Evolutionary conservation across 2,113 vertebrate species (phyloP).

Genomic region (Archocentrus centrarchus): DNA sequence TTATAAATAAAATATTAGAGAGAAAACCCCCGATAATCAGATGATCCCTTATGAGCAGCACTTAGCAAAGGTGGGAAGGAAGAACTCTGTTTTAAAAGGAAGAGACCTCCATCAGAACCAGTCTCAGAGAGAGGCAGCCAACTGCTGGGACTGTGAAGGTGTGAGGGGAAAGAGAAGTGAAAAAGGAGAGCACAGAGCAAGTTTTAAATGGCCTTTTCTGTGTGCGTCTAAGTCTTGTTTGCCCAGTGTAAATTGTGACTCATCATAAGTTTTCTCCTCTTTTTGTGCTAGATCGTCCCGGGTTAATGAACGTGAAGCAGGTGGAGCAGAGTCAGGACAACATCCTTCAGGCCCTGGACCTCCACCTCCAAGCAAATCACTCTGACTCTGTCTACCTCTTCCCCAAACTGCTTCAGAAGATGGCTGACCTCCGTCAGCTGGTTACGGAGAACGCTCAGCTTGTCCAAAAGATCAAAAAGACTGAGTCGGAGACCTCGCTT

Average conservation of each 20-base stretch:
- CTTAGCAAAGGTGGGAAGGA: too few relatives aligned
- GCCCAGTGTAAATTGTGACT: not conserved
- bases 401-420: constrained; percentile 99
- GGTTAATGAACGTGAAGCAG: constrained; percentile 94
- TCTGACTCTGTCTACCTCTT: constrained; percentile 95
- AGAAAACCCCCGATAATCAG: too few relatives aligned
- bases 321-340: constrained; percentile 98
- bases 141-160: too few relatives aligned
- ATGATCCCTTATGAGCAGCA: too few relatives aligned
- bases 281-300: constrained; percentile 89
- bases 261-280: not conserved
- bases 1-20: too few relatives aligned
- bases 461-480: constrained; percentile 98
- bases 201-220: not conserved
- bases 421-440: constrained; percentile 97
- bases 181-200: accelerated
- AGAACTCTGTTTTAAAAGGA: too few relatives aligned
- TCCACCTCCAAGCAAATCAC: constrained; percentile 94
- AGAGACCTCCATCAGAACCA: too few relatives aligned
- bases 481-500: constrained; percentile 93
- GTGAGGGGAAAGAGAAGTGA: too few relatives aligned
- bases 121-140: too few relatives aligned
- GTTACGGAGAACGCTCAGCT: constrained; percentile 96
- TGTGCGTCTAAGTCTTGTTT: not conserved
- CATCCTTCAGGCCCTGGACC: constrained; percentile 93